phyloP scores from a whole-genome alignment of 2,113 vertebrate genomes.

The Heloderma charlesbogerti region DNA sequence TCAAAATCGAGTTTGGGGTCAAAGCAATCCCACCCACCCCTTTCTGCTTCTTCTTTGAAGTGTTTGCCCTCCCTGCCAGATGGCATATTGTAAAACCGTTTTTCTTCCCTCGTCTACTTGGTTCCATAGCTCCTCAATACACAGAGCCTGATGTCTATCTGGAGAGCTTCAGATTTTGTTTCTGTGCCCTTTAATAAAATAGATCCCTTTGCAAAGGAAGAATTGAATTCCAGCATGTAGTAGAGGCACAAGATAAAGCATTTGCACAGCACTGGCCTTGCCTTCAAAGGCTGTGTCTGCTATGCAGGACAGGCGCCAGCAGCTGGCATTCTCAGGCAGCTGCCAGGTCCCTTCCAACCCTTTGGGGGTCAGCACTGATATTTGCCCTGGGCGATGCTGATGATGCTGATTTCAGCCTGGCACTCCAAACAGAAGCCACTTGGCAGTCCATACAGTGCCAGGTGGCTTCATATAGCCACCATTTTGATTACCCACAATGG shows the following conservation, averaged over 20 bases:
- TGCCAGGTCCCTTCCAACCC: neutral
- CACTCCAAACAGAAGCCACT: too few species aligned
- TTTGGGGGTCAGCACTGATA: neutral
- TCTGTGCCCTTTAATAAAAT: constrained; percentile 3
- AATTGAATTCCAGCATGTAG: neutral
- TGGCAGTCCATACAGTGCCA: neutral
- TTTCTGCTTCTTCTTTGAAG: neutral
- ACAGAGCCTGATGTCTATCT: constrained; percentile 38
- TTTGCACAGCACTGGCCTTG: neutral
- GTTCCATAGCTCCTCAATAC: constrained; percentile 16
- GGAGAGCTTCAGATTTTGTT: constrained; percentile 30
- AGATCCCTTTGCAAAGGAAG: neutral
- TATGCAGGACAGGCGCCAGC: neutral
- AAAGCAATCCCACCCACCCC: constrained; percentile 17
- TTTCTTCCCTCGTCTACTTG: constrained; percentile 40
- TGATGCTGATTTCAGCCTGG: too few species aligned
- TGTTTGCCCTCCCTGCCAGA: constrained; percentile 7
- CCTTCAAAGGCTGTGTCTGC: neutral
- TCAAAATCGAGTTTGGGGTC: constrained; percentile 53
- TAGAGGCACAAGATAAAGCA: neutral
- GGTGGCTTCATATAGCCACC: neutral
- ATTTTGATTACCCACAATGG: neutral
- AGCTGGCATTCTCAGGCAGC: neutral
- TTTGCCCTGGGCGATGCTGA: too few species aligned
- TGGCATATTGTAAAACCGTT: constrained; percentile 29